Evolutionary conservation across 2,888 invertebrate genomes (phyloP).

Genomic region (Nesidiocoris tenuis): DNA sequence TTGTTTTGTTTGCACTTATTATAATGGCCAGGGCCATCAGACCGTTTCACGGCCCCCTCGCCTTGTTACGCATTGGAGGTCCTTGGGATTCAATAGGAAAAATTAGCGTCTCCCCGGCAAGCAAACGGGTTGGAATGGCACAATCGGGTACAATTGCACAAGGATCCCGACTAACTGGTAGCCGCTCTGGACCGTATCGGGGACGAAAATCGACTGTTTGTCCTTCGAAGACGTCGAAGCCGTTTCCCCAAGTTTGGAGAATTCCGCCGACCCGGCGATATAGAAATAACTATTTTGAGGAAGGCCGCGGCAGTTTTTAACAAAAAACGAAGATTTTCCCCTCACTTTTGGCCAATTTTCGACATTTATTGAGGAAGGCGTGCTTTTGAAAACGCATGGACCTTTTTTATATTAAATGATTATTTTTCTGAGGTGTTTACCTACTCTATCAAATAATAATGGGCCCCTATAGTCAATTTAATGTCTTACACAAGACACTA

Average conservation of each 20-base stretch:
- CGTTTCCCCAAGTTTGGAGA: not conserved
- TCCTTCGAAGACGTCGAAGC: constrained; percentile 1
- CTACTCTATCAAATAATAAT: too few relatives aligned
- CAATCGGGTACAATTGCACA: constrained; percentile 28
- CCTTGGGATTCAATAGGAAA: not conserved
- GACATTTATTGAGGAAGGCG: too few relatives aligned
- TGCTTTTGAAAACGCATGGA: too few relatives aligned
- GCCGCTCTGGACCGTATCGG: constrained; percentile 19
- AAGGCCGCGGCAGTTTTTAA: too few relatives aligned
- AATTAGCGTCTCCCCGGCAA: constrained; percentile 2
- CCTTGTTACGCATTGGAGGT: not conserved
- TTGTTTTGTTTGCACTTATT: not conserved
- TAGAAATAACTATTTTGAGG: too few relatives aligned
- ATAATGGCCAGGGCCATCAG: not conserved
- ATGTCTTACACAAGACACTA: too few relatives aligned
- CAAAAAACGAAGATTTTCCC: too few relatives aligned
- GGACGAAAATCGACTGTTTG: constrained; percentile 25
- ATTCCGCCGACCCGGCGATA: too few relatives aligned
- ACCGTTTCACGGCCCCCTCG: not conserved
- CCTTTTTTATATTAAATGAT: too few relatives aligned
- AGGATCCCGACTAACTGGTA: constrained; percentile 20
- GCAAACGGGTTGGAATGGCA: constrained; percentile 4
- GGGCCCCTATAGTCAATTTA: too few relatives aligned
- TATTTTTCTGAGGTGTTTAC: too few relatives aligned
- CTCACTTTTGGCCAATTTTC: too few relatives aligned